Conservation (phyloP, 2,113 vertebrate genomes). For the Pomatostomus ruficeps region DNA sequence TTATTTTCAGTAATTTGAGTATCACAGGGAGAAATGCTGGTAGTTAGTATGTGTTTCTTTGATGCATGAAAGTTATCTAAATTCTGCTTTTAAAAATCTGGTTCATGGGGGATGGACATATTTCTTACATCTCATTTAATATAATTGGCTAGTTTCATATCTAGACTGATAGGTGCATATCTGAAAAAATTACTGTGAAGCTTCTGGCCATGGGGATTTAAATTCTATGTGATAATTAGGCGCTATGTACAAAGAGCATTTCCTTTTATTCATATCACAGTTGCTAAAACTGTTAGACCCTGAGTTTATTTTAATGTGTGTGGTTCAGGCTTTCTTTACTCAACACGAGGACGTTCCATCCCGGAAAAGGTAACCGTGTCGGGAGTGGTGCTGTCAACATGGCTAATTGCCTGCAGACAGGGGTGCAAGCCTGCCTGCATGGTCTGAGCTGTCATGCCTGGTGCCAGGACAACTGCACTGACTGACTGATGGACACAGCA, state of each 20-base stretch:
- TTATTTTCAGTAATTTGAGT: not conserved
- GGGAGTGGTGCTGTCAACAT: not conserved
- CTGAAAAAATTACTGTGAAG: not conserved
- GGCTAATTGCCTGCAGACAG: not conserved
- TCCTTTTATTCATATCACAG: not conserved
- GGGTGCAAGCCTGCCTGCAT: accelerated
- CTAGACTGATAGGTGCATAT: not conserved
- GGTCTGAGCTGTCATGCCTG: accelerated
- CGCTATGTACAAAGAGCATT: not conserved
- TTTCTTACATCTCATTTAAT: not conserved
- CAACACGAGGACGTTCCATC: accelerated
- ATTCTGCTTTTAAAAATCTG: not conserved
- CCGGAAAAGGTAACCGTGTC: not conserved
- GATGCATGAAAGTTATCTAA: not conserved
- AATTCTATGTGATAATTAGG: not conserved
- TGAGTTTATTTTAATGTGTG: not conserved
- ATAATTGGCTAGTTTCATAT: not conserved
- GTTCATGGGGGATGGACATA: not conserved
- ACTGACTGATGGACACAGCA: not conserved
- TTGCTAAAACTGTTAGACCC: not conserved
- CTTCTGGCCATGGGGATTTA: not conserved
- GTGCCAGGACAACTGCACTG: not conserved
- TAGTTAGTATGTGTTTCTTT: not conserved
- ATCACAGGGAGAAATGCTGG: not conserved
- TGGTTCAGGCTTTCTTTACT: not conserved